These are phyloP conservation scores for Cyphomyrmex costatus DNA, from an alignment of 1,140 invertebrate genomes.

Conservation along the genomic window DNA sequence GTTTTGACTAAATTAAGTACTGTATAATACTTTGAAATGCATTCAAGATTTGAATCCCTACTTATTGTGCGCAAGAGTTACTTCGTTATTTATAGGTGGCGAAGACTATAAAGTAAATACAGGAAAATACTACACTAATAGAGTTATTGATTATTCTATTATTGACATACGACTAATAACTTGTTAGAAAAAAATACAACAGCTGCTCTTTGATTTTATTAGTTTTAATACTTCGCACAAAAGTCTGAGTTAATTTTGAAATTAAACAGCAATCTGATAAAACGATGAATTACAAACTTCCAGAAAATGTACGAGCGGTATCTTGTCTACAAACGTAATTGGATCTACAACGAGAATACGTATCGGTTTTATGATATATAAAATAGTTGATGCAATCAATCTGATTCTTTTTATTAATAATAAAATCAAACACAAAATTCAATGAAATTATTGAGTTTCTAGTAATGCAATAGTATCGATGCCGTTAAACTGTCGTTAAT, in stretches of 20 bases:
- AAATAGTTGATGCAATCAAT: not conserved
- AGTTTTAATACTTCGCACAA: not conserved
- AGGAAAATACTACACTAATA: slow-evolving; percentile 23
- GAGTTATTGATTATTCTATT: slow-evolving; percentile 22
- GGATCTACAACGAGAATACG: not conserved
- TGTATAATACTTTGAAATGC: slow-evolving; percentile 13
- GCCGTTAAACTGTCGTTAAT: slow-evolving; percentile 61
- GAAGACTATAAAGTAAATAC: not conserved
- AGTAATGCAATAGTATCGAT: not conserved
- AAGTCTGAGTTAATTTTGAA: slow-evolving; percentile 4
- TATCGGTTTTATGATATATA: not conserved
- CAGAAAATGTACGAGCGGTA: not conserved
- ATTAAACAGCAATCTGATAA: slow-evolving; percentile 5
- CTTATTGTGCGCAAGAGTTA: slow-evolving; percentile 2
- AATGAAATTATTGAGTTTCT: not conserved
- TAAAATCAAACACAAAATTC: not conserved
- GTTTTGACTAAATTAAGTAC: slow-evolving; percentile 13
- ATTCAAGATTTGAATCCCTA: not conserved
- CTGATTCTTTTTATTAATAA: not conserved
- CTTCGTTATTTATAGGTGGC: not conserved
- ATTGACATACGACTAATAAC: not conserved
- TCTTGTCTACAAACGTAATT: not conserved
- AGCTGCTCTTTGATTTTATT: not conserved
- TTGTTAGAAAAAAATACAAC: slow-evolving; percentile 18
- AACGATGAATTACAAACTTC: slow-evolving; percentile 2